These are phyloP conservation scores for Proisotoma minuta DNA, from an alignment of 2,888 invertebrate species.

Conservation along the genomic window DNA sequence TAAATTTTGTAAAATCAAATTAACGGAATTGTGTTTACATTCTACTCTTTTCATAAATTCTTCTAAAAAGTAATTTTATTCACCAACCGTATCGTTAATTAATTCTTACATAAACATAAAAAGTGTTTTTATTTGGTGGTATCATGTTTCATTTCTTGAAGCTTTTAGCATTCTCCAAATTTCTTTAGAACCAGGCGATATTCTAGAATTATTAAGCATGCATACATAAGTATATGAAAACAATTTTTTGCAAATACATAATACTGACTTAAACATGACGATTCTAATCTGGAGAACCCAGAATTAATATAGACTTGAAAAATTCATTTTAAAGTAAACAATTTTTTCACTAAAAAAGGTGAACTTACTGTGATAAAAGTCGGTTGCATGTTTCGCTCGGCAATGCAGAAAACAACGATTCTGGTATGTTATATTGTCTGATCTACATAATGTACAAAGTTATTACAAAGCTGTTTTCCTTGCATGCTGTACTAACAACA, in stretches of 20 bases:
- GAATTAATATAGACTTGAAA: background rate
- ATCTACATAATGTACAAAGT: constrained; percentile 11
- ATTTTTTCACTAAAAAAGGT: background rate
- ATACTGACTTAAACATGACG: background rate
- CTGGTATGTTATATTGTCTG: constrained; percentile 31
- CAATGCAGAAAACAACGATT: constrained; percentile 33
- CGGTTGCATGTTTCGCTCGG: constrained; percentile 18
- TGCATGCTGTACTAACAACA: background rate
- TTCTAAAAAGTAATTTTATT: too few relatives aligned
- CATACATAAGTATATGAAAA: background rate
- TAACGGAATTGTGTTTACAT: too few relatives aligned
- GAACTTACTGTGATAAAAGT: constrained; percentile 32
- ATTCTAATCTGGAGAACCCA: background rate
- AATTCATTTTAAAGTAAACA: background rate
- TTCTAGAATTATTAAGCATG: constrained; percentile 16
- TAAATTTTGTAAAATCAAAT: too few relatives aligned
- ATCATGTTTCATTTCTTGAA: background rate
- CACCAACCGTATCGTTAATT: too few relatives aligned
- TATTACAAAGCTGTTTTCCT: background rate
- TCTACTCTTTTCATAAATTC: too few relatives aligned
- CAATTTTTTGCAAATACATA: background rate
- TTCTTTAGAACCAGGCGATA: constrained; percentile 29
- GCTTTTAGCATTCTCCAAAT: constrained; percentile 25
- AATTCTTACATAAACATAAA: background rate
- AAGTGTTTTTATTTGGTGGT: too few relatives aligned